A percentile compares a stretch with the other conserved stretches of the same genome.
phyloP scores from a whole-genome alignment of 2,113 vertebrate species.

The Scalopus aquaticus region DNA sequence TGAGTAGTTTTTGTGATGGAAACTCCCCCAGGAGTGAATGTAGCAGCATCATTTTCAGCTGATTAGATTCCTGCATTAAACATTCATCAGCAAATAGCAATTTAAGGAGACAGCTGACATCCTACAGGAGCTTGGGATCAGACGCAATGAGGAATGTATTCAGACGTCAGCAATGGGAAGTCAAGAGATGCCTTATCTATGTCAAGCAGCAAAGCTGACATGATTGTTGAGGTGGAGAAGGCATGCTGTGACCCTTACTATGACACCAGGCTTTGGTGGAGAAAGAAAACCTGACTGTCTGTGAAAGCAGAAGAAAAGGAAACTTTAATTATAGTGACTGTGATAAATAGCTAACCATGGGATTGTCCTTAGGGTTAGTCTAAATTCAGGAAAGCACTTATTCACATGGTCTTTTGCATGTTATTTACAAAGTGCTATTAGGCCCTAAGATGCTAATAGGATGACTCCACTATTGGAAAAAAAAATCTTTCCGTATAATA shows the following conservation, averaged over 20 bases:
- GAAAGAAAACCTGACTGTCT: not conserved
- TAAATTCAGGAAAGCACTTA: constrained; percentile 2
- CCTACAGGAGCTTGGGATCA: not conserved
- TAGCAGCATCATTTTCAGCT: constrained; percentile 32
- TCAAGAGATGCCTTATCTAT: not conserved
- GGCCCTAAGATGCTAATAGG: not conserved
- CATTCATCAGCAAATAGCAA: constrained; percentile 31
- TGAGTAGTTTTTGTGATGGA: constrained; percentile 1
- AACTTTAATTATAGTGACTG: not conserved
- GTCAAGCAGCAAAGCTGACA: constrained; percentile 5
- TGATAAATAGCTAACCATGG: not conserved
- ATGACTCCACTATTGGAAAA: not conserved
- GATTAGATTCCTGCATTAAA: constrained; percentile 57
- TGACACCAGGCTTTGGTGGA: not conserved
- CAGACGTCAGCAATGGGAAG: not conserved
- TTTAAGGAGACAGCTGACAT: constrained; percentile 49
- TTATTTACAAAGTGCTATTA: not conserved
- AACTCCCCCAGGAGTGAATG: constrained; percentile 27
- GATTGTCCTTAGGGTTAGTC: not conserved
- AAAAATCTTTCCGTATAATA: not conserved
- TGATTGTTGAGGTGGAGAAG: not conserved
- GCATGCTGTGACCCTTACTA: not conserved
- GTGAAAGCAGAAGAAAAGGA: not conserved
- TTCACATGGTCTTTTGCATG: not conserved
- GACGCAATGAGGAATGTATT: not conserved